phyloP scores from a whole-genome alignment of 2,888 invertebrate genomes.

The Serripes groenlandicus region DNA sequence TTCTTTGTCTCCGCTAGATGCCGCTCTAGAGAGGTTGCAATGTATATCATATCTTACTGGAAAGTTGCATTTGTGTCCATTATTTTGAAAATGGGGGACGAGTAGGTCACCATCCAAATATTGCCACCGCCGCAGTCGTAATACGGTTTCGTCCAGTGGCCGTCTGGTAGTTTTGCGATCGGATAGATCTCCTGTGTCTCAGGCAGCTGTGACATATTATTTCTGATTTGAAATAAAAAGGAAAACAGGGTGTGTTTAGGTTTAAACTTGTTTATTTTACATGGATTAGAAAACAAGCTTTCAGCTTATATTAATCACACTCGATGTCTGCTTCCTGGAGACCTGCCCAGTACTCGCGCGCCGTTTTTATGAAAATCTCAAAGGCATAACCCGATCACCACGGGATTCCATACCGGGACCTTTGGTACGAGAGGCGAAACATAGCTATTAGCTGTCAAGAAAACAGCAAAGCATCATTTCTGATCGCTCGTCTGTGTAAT shows the following conservation, averaged over 20 bases:
- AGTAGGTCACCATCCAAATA: constrained; percentile 94
- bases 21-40: too few species aligned
- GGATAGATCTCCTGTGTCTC: constrained; percentile 54
- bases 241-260: not conserved
- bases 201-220: constrained; percentile 44
- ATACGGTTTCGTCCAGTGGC: constrained; percentile 96
- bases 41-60: constrained; percentile 16
- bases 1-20: too few species aligned
- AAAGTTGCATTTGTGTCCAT: not conserved
- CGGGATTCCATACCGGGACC: not conserved
- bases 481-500: too few species aligned
- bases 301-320: not conserved
- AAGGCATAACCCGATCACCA: not conserved
- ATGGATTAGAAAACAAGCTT: too few species aligned
- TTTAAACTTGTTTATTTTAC: not conserved
- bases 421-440: not conserved
- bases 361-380: not conserved
- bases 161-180: constrained; percentile 71
- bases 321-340: not conserved
- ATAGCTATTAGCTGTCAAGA: too few species aligned
- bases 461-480: too few species aligned
- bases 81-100: constrained; percentile 87
- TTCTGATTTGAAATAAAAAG: constrained; percentile 22
- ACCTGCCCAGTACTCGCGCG: not conserved
- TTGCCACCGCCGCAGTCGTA: constrained; percentile 90